phyloP scores from a whole-genome alignment of 2,797 vertebrate genomes.

The Threskiornis aethiopicus region DNA sequence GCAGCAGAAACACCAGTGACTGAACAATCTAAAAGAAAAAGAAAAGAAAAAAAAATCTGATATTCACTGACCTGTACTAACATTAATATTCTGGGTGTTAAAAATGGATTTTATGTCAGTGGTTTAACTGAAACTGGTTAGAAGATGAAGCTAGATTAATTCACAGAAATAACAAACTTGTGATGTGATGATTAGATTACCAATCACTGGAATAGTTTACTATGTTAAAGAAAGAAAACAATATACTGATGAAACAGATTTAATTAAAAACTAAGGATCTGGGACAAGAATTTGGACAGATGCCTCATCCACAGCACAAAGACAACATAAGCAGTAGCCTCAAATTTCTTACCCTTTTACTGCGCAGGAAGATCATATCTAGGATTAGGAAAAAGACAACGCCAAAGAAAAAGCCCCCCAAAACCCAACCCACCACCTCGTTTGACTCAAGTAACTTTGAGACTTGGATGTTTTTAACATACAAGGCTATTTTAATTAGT shows the following conservation, averaged over 20 bases:
- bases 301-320: not conserved
- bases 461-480: not conserved
- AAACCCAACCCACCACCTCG: not conserved
- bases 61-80: not conserved
- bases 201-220: not conserved
- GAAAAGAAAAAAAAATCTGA: not conserved
- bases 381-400: not conserved
- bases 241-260: not conserved
- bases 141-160: not conserved
- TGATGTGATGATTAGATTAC: not conserved
- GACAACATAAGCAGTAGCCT: not conserved
- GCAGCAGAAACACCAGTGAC: conserved; percentile 88
- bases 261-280: not conserved
- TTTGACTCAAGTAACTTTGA: not conserved
- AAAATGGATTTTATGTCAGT: not conserved
- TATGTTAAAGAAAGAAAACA: not conserved
- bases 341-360: not conserved
- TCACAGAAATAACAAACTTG: not conserved
- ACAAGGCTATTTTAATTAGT: not conserved
- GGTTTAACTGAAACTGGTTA: not conserved
- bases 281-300: not conserved
- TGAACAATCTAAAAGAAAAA: conserved; percentile 83
- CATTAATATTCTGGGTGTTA: not conserved
- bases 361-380: not conserved
- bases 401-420: not conserved